Percentiles rank a stretch among this genome's conserved stretches.
Evolutionary conservation across 2,888 invertebrate genomes (phyloP).

Genomic region (Campopleginae sp.): DNA sequence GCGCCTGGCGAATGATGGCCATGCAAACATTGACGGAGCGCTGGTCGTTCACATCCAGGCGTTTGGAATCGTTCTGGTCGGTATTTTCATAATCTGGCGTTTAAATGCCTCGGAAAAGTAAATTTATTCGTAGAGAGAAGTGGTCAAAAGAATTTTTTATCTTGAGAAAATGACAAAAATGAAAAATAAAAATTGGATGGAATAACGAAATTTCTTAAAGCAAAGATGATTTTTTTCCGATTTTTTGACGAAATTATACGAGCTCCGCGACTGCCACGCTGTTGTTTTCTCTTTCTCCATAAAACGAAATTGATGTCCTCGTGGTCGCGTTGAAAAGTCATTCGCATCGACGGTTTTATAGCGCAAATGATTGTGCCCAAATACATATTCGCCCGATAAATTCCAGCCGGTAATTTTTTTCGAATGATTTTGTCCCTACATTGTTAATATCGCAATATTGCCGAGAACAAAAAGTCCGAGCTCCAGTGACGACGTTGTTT

Average conservation of each 20-base stretch:
- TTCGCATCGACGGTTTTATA: neutral
- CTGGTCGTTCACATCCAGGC: conserved; percentile 39
- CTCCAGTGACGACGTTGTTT: neutral
- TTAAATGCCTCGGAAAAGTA: neutral
- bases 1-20: conserved; percentile 43
- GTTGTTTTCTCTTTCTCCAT: too few species aligned
- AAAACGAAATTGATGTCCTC: too few species aligned
- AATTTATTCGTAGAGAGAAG: neutral
- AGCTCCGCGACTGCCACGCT: too few species aligned
- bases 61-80: neutral
- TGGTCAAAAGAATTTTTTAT: neutral
- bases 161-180: too few species aligned
- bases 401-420: neutral
- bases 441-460: conserved; percentile 26
- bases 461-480: neutral
- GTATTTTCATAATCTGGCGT: neutral
- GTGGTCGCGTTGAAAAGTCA: neutral
- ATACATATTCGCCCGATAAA: neutral
- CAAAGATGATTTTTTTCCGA: too few species aligned
- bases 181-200: too few species aligned
- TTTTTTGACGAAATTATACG: too few species aligned
- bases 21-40: neutral
- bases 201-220: too few species aligned
- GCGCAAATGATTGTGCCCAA: neutral
- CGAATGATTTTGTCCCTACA: neutral